Evolutionary conservation across 2,113 vertebrate genomes (phyloP), one percentile per base, ranked within the genome.

Genomic region (Oncorhynchus tshawytscha): DNA sequence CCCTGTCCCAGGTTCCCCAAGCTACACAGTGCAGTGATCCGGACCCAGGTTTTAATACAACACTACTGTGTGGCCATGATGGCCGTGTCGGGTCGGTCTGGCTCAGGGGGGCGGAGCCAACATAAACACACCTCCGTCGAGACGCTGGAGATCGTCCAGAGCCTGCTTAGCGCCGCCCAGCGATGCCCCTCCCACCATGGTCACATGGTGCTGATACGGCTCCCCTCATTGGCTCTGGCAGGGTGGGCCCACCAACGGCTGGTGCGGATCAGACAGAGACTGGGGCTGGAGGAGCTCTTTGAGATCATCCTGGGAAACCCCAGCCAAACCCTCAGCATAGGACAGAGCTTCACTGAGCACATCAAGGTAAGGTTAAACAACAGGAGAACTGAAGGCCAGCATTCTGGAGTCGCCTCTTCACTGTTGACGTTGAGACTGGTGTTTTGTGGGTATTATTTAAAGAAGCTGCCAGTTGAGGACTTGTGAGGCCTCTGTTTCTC

Each of bases 91-190:
- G 94, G 96, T 68, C 93, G 94, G 81, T 90, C 93, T 0, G 94
- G 78, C 79, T 83, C 84, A 9, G 85, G 64, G 18, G 85, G 70
- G 24, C 34, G 81, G 71, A 86, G 94, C 89, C 97, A 98, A 88
- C 96, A 97, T 92, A 96, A 96, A 79, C 95, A 96, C 87, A 98
- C 97, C 0, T 98, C 98, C 0, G 97, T 97, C 82, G 98, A 99
- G 90, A 99, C 97, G 1, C 89, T 99, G 86, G 97, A 98, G 91
- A 97, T 99, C 79, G 90, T 96, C 0, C 96, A 97, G 88, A 95
- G 95, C 73, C 93, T 99, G 57, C 92, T 98, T 82, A 93, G 90
- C 67, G 92, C 96, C 20, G 91, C 96, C 2, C 93, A 92, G 83
- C 95, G 95, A 20, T 97, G 97, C 75, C 93, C 95, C 31, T 92